These are phyloP conservation scores for Sebastolobus altivelis DNA, from an alignment of 2,797 vertebrate species.

Conservation along the genomic window DNA sequence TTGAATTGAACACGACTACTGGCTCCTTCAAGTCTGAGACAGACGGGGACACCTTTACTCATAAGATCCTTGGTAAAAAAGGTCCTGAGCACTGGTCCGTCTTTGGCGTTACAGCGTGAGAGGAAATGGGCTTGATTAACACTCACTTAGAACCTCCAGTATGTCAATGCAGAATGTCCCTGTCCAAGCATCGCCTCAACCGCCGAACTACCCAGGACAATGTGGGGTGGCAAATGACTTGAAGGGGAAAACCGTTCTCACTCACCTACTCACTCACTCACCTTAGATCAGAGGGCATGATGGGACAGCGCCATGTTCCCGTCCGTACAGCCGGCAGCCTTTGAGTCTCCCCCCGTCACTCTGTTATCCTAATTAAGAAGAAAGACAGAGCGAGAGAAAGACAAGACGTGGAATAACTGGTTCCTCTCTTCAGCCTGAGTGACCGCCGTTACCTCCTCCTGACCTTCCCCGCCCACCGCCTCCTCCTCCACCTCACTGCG, in stretches of 20 bases:
- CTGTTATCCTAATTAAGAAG: conserved; percentile 59
- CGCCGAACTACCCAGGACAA: conserved; percentile 6
- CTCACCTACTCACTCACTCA: conserved; percentile 35
- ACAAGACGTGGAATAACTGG: conserved; percentile 40
- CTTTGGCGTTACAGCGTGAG: conserved; percentile 10
- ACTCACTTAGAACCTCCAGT: conserved; percentile 40
- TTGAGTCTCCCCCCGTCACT: conserved; percentile 11
- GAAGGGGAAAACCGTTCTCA: conserved; percentile 26
- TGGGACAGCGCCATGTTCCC: conserved; percentile 11
- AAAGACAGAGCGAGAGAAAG: conserved; percentile 48
- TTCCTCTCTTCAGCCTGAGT: conserved; percentile 43
- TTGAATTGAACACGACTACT: no score
- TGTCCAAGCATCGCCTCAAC: conserved; percentile 20
- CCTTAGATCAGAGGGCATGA: conserved; percentile 27
- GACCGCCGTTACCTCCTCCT: conserved; percentile 60
- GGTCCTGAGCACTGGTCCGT: not conserved
- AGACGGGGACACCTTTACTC: conserved; percentile 10
- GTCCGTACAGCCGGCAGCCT: conserved; percentile 8
- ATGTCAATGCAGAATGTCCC: conserved; percentile 22
- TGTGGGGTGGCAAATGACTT: conserved; percentile 39
- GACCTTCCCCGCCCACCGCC: conserved; percentile 57
- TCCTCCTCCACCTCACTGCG: conserved; percentile 23
- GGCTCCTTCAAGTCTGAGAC: conserved; percentile 37
- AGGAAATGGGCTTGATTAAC: conserved; percentile 42
- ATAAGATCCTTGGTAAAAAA: not conserved